Evolutionary conservation across 2,113 vertebrate species (phyloP), one percentile per base, ranked within the genome.

Genomic region (Bostrychus sinensis): DNA sequence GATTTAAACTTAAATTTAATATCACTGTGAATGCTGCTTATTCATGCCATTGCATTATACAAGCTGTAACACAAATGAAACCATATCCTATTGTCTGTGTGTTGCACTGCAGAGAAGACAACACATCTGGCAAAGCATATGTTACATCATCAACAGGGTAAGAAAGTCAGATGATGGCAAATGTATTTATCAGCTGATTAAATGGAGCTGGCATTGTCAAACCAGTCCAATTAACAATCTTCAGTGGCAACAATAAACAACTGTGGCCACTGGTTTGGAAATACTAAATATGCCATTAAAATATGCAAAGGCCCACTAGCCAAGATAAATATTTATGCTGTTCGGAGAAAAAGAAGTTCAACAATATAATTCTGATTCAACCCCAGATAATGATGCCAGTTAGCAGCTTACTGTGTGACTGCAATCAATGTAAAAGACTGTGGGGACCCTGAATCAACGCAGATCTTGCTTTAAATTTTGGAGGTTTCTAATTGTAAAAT

Each of bases 371-470:
- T 26, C 23, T 46, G 11, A 23, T 48, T 48, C 45, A 48, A 25
- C 23, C 22, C 22, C 45, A 48, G 22, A 46, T 25, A 48, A 10
- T 7, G 45, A 48, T 25, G 45, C 10, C 12, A 2, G 45, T 48
- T 25, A 25, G 12, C 7, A 12, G 22, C 12, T 25, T 48, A 48
- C 20, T 48, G 4, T 5, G 12, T 48, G 45, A 48, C 12, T 48
- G 45, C 45, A 48, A 22, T 48, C 4, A 48, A 48, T 25, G 41
- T 20, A 43, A 43, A n/a, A n/a, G n/a, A n/a, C n/a, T n/a, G n/a
- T n/a, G n/a, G n/a, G n/a, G n/a, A n/a, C n/a, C n/a, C n/a, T n/a
- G n/a, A n/a, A n/a, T n/a, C n/a, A n/a, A n/a, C n/a, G n/a, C n/a
- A n/a, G n/a, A n/a, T n/a, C n/a, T n/a, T n/a, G n/a, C n/a, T n/a